Percentiles rank a stretch among this genome's conserved stretches.
Conservation (phyloP, 2,888 invertebrate species). For the Drosophila anomalata region DNA sequence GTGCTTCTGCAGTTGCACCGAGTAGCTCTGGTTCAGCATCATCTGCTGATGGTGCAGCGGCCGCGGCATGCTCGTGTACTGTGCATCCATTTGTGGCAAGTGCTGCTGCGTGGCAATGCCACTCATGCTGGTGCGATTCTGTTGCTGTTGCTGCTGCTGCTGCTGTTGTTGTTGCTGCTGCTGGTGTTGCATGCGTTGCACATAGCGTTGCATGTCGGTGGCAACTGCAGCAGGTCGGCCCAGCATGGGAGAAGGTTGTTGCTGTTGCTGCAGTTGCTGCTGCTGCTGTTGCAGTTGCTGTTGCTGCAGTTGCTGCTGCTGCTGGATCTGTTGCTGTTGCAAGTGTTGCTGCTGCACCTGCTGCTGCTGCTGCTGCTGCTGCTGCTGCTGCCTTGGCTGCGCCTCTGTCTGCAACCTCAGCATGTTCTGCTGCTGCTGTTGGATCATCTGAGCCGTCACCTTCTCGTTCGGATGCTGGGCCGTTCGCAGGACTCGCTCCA, state of each 20-base stretch:
- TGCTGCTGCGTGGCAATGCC: conserved; percentile 82
- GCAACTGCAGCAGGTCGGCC: conserved; percentile 49
- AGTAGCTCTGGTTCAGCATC: conserved; percentile 72
- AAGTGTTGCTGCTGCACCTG: conserved; percentile 66
- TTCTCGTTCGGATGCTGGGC: conserved; percentile 87
- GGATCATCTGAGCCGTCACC: conserved; percentile 85
- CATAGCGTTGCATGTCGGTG: conserved; percentile 82
- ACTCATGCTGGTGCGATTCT: conserved; percentile 82
- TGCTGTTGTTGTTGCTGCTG: conserved; percentile 59
- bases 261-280: conserved; percentile 63
- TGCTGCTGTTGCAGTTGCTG: conserved; percentile 61
- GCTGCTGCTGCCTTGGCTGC: conserved; percentile 77
- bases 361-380: conserved; percentile 52
- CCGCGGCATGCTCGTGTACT: conserved; percentile 69
- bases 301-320: conserved; percentile 63
- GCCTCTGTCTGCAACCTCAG: conserved; percentile 84
- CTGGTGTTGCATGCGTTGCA: conserved; percentile 79
- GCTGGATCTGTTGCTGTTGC: conserved; percentile 65
- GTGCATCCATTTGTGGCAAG: conserved; percentile 71
- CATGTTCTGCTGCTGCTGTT: conserved; percentile 84
- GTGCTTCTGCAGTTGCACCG: conserved; percentile 74
- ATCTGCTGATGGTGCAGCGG: conserved; percentile 55
- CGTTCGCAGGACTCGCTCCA: conserved; percentile 93
- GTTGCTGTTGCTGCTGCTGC: conserved; percentile 68
- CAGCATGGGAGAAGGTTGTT: conserved; percentile 76